These are phyloP conservation scores for Eleginops maclovinus DNA, from an alignment of 2,113 vertebrate genomes.

Conservation along the genomic window DNA sequence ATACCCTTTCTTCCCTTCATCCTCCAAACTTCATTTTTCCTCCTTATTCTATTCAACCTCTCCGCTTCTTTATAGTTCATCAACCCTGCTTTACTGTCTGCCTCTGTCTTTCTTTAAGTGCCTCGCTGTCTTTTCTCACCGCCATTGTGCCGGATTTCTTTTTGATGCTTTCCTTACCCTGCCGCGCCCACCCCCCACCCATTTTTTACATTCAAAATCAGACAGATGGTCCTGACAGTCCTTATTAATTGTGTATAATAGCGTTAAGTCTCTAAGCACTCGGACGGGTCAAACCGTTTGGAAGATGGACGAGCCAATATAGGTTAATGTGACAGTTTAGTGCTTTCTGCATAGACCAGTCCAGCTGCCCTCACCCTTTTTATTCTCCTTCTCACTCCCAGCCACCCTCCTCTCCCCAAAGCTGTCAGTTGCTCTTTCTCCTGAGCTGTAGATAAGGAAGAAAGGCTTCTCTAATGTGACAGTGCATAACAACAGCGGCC, in stretches of 20 bases:
- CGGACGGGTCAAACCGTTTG: slow-evolving; percentile 42
- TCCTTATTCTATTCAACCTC: slow-evolving; percentile 6
- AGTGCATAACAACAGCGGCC: slow-evolving; percentile 55
- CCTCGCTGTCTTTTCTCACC: slow-evolving; percentile 1
- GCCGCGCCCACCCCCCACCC: not conserved
- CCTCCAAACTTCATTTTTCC: not conserved
- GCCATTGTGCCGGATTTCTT: not conserved
- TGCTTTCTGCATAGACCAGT: slow-evolving; percentile 48
- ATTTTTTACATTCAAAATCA: slow-evolving; percentile 29
- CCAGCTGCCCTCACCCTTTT: slow-evolving; percentile 55
- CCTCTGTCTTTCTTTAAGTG: slow-evolving; percentile 1
- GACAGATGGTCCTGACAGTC: slow-evolving; percentile 44
- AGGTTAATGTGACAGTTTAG: slow-evolving; percentile 64
- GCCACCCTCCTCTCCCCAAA: slow-evolving; percentile 50
- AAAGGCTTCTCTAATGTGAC: slow-evolving; percentile 66
- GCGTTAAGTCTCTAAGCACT: slow-evolving; percentile 53
- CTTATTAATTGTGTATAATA: slow-evolving; percentile 71
- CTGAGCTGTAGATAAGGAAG: slow-evolving; percentile 67
- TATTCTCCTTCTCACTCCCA: slow-evolving; percentile 28
- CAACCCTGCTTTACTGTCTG: not conserved
- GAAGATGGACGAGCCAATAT: slow-evolving; percentile 59
- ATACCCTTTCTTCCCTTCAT: slow-evolving; percentile 5
- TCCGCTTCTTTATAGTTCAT: slow-evolving; percentile 20
- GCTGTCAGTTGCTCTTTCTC: slow-evolving; percentile 71
- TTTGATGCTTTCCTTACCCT: not conserved